Percentiles rank a stretch among this genome's conserved stretches.
phyloP scores from a whole-genome alignment of 2,888 invertebrate species.

The Eristalis intricaria region DNA sequence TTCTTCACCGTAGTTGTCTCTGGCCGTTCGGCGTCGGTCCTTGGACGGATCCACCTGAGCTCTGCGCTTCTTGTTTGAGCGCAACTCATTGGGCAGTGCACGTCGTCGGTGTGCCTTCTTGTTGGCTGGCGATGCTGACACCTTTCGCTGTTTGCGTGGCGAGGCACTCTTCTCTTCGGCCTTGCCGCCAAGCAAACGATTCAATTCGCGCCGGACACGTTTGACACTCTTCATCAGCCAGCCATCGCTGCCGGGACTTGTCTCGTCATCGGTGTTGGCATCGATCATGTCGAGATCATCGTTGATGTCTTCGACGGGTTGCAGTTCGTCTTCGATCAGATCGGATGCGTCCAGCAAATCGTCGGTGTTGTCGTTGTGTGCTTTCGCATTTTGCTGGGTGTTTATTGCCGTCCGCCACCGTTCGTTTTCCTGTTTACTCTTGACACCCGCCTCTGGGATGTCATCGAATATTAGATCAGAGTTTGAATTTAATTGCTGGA shows the following conservation, averaged over 20 bases:
- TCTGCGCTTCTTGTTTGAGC: slow-evolving; percentile 2
- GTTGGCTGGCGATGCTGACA: slow-evolving; percentile 36
- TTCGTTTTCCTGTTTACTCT: slow-evolving; percentile 27
- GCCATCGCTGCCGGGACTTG: slow-evolving; percentile 60
- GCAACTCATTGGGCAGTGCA: neutral
- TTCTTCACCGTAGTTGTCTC: slow-evolving; percentile 44
- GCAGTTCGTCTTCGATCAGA: slow-evolving; percentile 76
- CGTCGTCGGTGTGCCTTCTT: slow-evolving; percentile 30
- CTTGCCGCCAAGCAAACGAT: slow-evolving; percentile 75
- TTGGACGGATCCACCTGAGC: neutral
- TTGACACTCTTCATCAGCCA: slow-evolving; percentile 77
- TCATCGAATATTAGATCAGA: slow-evolving; percentile 76
- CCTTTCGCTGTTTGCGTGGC: neutral
- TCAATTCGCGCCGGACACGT: slow-evolving; percentile 78
- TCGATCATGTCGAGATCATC: slow-evolving; percentile 49
- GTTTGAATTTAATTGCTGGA: slow-evolving; percentile 74
- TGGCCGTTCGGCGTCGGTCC: slow-evolving; percentile 54
- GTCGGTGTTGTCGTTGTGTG: slow-evolving; percentile 66
- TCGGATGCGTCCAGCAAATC: slow-evolving; percentile 75
- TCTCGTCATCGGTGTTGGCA: slow-evolving; percentile 29
- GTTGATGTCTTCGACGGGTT: slow-evolving; percentile 72
- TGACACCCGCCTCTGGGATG: slow-evolving; percentile 73
- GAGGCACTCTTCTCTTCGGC: slow-evolving; percentile 41
- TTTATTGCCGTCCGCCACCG: slow-evolving; percentile 43
- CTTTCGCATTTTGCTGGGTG: slow-evolving; percentile 61